Evolutionary conservation across 2,797 vertebrate species (phyloP), one percentile per base, ranked within the genome.

Genomic region (Falco biarmicus): DNA sequence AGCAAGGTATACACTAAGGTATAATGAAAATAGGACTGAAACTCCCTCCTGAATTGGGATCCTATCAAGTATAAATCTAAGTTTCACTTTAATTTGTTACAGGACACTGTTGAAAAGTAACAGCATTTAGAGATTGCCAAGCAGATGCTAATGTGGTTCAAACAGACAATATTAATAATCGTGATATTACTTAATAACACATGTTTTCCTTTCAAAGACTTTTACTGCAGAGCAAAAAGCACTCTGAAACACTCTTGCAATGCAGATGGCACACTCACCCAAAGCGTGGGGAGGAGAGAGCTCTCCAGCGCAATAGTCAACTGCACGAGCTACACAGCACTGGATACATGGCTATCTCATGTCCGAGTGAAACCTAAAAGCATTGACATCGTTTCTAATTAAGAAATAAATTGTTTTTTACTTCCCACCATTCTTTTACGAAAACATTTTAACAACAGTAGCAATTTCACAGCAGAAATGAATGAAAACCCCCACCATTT

Each of bases 81-180:
- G 85, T 87, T 87, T 92, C 83, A 57, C 81, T 97, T 97, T 84
- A 85, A 89, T 96, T 95, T 97, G 93, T 96, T 97, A 95, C 47
- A 79, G 84, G 39, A 92, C 4, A 12, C 48, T 68, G 71, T 26
- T 95, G 69, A 89, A 97, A 97, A 94, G 75, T 78, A 95, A 74
- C 71, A 96, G 79, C 68, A 70, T 81, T 97, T 96, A 96, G 84
- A 94, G 84, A 95, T 95, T 91, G 92, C 86, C 48, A 74, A 97
- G 91, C 93, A 95, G 73, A 95, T 1, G 16, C 48, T 96, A 94
- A 97, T 74, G 78, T 80, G 84, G 91, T 71, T 96, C 94, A 95
- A 95, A 79, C 45, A 94, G 90, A 94, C 87, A 97, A 90, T 95
- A 91, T 95, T 96, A 96, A 97, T 96, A 97, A 97, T 95, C 93